Base-by-base conservation (phyloP, 2,113 vertebrate species). In the Nothocercus julius region DNA sequence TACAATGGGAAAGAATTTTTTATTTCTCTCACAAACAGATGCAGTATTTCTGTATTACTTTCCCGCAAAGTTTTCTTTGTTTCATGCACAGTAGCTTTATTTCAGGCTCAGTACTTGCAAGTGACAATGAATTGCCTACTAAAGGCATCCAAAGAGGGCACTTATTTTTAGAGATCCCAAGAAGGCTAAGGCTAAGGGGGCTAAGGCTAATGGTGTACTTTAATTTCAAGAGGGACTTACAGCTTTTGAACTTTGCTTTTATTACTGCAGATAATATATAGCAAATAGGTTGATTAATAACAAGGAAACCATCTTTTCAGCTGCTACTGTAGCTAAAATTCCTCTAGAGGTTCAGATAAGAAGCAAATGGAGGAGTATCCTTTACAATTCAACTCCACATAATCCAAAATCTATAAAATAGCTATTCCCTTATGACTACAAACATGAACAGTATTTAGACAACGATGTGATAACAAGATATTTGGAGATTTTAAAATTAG, bases 181-280 rank as follows among this genome's bases (percentile, higher is more conserved):
- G 72, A 82, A 49, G 59, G 36, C 27, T 77, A 68, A 82, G 91
- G 25, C 70, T 90, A 93, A 42, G 32, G 24, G 25, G 59, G 36
- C 27, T 80, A 68, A 82, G 91, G 25, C 70, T 90, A 93, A 42
- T 32, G 24, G 25, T 62, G 58, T 95, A 38, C 28, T 27, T 93
- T 96, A 85, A 93, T 87, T 83, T 94, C 40, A 96, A 82, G 40
- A 45, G 68, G 51, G 68, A 85, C 54, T 74, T 58, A 13, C 10
- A 74, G 40, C 30, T 78, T 96, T 93, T 95, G 88, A 96, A 92
- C 80, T 93, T 94, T 96, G 72, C 42, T 83, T 72, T 90, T 92
- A 88, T 63, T 88, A 92, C 64, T 86, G 27, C 9, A 80, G 63
- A 87, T 74, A 93, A 80, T 63, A 77, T 54, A 77, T 49, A 88